Conservation (phyloP, 1,140 invertebrate genomes). For the Tribolium madens region DNA sequence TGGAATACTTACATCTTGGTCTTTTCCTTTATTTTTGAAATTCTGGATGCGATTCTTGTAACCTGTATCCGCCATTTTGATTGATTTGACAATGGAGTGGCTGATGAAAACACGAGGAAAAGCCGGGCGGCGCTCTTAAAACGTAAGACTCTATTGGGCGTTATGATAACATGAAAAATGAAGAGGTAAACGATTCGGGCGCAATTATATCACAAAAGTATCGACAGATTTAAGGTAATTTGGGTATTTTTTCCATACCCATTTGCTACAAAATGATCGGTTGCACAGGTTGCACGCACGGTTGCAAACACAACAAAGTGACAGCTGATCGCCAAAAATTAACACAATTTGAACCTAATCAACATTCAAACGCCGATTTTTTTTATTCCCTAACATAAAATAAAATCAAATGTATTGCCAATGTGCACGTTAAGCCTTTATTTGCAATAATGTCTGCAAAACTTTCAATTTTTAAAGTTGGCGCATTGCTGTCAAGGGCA, state of each 20-base stretch:
- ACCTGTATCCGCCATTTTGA: slow-evolving; percentile 84
- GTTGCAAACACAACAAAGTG: not conserved
- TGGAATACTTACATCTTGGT: slow-evolving; percentile 88
- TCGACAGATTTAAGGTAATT: not conserved
- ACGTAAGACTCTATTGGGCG: not conserved
- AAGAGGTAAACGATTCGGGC: not conserved
- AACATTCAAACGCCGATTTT: too few relatives aligned
- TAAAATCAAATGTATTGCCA: too few relatives aligned
- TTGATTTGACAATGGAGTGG: slow-evolving; percentile 64
- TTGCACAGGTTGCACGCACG: slow-evolving; percentile 14
- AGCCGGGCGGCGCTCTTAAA: slow-evolving; percentile 12
- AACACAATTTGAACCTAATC: not conserved
- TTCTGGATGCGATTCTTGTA: slow-evolving; percentile 87
- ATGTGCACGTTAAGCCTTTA: too few relatives aligned
- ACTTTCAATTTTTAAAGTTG: too few relatives aligned
- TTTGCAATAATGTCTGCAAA: too few relatives aligned
- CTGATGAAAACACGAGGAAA: slow-evolving; percentile 48
- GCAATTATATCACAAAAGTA: slow-evolving; percentile 25
- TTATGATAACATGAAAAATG: slow-evolving; percentile 22
- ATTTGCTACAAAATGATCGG: not conserved
- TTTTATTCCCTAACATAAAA: too few relatives aligned
- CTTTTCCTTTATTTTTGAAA: slow-evolving; percentile 98
- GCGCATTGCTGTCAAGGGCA: too few relatives aligned
- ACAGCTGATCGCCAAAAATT: not conserved
- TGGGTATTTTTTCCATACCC: slow-evolving; percentile 12